phyloP scores from a whole-genome alignment of 2,888 invertebrate genomes.

The Leuctra nigra region DNA sequence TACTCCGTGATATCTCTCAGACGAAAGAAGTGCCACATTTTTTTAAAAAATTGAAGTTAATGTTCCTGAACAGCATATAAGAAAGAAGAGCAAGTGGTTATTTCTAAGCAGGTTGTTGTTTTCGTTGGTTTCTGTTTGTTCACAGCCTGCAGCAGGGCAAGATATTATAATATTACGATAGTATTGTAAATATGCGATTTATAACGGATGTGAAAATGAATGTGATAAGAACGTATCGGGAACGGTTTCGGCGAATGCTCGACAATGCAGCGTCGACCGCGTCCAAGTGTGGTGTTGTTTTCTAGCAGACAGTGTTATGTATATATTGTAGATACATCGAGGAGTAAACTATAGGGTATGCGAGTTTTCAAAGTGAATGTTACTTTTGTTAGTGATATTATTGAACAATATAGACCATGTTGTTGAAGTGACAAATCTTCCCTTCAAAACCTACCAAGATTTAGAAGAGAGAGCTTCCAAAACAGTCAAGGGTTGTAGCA shows the following conservation, averaged over 20 bases:
- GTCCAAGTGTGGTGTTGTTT: slow-evolving; percentile 20
- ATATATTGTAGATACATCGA: slow-evolving; percentile 22
- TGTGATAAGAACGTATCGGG: slow-evolving; percentile 30
- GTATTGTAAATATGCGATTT: slow-evolving; percentile 26
- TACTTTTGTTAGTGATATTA: slow-evolving; percentile 27
- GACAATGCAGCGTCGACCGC: slow-evolving; percentile 4
- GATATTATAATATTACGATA: slow-evolving; percentile 25
- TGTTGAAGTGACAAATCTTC: slow-evolving; percentile 27
- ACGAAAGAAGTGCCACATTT: slow-evolving; percentile 40
- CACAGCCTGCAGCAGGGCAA: slow-evolving; percentile 41
- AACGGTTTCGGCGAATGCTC: slow-evolving; percentile 24
- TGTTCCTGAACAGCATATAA: slow-evolving; percentile 48
- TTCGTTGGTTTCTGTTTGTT: slow-evolving; percentile 30
- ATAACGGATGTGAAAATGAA: slow-evolving; percentile 29
- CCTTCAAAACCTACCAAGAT: slow-evolving; percentile 32
- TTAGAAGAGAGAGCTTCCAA: slow-evolving; percentile 43
- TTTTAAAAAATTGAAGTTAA: slow-evolving; percentile 36
- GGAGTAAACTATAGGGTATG: slow-evolving; percentile 20
- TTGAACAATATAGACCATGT: slow-evolving; percentile 25
- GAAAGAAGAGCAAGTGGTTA: slow-evolving; percentile 32
- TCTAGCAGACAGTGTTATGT: slow-evolving; percentile 20
- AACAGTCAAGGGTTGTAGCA: slow-evolving; percentile 33
- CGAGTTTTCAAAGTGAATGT: slow-evolving; percentile 28
- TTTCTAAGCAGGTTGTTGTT: slow-evolving; percentile 30
- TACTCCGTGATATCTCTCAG: slow-evolving; percentile 43